phyloP scores from a whole-genome alignment of 2,888 invertebrate genomes.

The Aphidius colemani region DNA sequence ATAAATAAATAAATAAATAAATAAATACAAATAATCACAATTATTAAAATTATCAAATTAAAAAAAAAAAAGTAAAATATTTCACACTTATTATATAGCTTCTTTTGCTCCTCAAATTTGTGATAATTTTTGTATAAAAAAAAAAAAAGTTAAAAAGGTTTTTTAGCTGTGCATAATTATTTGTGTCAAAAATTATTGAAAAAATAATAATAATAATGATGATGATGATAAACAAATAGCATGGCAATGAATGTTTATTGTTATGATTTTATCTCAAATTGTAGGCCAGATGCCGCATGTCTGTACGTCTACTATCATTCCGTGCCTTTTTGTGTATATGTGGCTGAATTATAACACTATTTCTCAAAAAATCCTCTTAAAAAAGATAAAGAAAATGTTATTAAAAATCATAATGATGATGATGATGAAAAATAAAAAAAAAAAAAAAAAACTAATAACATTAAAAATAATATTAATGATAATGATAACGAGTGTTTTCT shows the following conservation, averaged over 20 bases:
- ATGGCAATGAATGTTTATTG: conserved; percentile 10
- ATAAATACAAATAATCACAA: no score
- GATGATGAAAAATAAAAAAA: not conserved
- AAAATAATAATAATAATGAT: conserved; percentile 17
- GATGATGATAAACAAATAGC: conserved; percentile 15
- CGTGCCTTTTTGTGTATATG: conserved; percentile 47
- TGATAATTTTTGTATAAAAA: conserved; percentile 31
- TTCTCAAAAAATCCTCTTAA: conserved; percentile 15
- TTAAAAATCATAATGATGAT: conserved; percentile 5
- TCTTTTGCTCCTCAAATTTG: not conserved
- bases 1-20: no score
- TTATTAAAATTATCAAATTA: no score
- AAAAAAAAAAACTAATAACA: conserved; percentile 11
- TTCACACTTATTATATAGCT: no score
- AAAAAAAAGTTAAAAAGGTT: conserved; percentile 13
- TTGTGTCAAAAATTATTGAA: no score
- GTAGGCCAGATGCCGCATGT: conserved; percentile 27
- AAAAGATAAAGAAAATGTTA: conserved; percentile 27
- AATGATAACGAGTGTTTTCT: conserved; percentile 18
- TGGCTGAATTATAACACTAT: conserved; percentile 24
- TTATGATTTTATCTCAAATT: conserved; percentile 7
- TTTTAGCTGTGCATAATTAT: no score
- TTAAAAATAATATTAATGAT: not conserved
- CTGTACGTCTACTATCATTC: conserved; percentile 41
- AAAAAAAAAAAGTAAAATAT: no score